A percentile compares a stretch with the other conserved stretches of the same genome.
Evolutionary conservation across 2,888 invertebrate genomes (phyloP).

Genomic region (Agonopterix heracliana): DNA sequence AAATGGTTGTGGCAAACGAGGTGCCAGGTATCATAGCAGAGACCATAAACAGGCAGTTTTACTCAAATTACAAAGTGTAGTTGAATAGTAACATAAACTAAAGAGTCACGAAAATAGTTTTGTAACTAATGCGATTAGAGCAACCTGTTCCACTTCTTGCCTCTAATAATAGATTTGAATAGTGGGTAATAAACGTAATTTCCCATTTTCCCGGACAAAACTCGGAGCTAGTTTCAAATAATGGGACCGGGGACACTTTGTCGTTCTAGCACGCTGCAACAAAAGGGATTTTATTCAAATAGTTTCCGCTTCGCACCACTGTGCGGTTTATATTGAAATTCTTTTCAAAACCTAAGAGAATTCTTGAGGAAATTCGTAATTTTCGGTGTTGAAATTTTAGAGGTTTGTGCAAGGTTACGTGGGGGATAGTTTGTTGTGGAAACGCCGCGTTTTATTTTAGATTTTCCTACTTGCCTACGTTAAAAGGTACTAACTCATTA

Average conservation of each 20-base stretch:
- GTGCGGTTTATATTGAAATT: slow-evolving; percentile 24
- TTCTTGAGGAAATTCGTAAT: background rate
- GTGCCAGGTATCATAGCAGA: too few species aligned
- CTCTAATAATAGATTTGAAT: slow-evolving; percentile 8
- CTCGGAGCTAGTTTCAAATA: slow-evolving; percentile 1
- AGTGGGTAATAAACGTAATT: slow-evolving; percentile 7
- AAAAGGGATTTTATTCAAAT: slow-evolving; percentile 40
- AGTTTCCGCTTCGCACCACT: slow-evolving; percentile 22
- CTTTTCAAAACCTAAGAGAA: slow-evolving; percentile 10
- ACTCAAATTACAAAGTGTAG: too few species aligned
- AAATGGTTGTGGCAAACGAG: too few species aligned
- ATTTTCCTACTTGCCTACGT: too few species aligned
- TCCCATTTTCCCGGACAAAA: slow-evolving; percentile 1
- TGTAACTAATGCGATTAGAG: slow-evolving; percentile 5
- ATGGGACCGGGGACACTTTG: slow-evolving; percentile 14
- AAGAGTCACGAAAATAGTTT: background rate
- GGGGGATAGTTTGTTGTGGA: too few species aligned
- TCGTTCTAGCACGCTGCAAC: slow-evolving; percentile 12
- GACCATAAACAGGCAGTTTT: too few species aligned
- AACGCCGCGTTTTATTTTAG: too few species aligned
- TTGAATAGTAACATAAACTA: too few species aligned
- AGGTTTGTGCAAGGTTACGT: too few species aligned
- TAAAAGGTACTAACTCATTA: too few species aligned
- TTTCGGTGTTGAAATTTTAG: slow-evolving; percentile 3
- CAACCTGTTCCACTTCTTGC: slow-evolving; percentile 5